Evolutionary conservation across 2,797 vertebrate species (phyloP), one percentile per base, ranked within the genome.

Genomic region (Bucorvus abyssinicus): DNA sequence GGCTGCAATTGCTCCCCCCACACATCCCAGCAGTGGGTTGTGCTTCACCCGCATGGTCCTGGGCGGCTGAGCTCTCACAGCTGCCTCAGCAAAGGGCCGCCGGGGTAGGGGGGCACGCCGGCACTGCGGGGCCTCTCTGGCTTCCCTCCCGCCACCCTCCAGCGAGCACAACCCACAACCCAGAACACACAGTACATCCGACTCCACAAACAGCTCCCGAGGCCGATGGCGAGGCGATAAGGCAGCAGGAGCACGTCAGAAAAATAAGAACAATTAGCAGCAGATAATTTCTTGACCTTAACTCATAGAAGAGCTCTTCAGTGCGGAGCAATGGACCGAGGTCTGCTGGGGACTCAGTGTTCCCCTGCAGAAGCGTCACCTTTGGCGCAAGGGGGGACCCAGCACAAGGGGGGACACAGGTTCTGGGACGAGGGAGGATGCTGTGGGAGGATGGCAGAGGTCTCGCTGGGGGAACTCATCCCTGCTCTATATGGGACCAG

Each of bases 31-130:
- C 76, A 57, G 45, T 2, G 24, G 34, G 24, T 30, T 60, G 82
- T 86, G 71, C 47, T 50, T 49, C 1, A 7, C 42, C 63, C 4
- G 5, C 32, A 3, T 22, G 86, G 36, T 55, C 53, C 45, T 0
- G 2, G 27, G 60, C 5, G 2, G 52, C 44, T 0, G 6, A 45
- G 69, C 67, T 55, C 81, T 76, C 85, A 30, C 69, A 85, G 64
- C 76, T 83, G 53, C 69, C 50, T 56, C 36, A n/a, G 44, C 27
- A n/a, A 80, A 69, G 60, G 14, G 49, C 32, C 2, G 5, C 44
- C 32, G 1, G 0, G 55, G 40, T 5, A 3, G 1, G n/a, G 69
- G 64, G 53, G 10, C 44, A 74, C 0, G 0, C 36, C 10, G 4
- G 55, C 38, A 69, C 74, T 13, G 3, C 0, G 9, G 19, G 67